Evolutionary conservation across 2,113 vertebrate genomes (phyloP).

Genomic region (Merops nubicus): DNA sequence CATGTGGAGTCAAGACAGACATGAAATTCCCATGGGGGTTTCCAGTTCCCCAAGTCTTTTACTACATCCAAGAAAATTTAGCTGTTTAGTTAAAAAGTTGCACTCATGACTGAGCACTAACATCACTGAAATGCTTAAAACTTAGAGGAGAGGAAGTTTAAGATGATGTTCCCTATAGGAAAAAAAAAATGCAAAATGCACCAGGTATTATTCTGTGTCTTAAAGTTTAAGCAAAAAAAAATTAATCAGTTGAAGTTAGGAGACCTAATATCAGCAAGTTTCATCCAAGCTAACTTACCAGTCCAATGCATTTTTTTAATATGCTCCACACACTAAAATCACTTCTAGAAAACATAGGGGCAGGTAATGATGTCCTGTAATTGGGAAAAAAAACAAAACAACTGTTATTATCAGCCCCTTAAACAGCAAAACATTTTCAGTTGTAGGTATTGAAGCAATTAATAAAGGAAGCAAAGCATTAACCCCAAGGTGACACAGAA

Average conservation of each 20-base stretch:
- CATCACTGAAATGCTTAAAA: not conserved
- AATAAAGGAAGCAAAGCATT: not conserved
- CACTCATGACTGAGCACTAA: not conserved
- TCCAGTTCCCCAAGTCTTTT: not conserved
- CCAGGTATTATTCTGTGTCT: not conserved
- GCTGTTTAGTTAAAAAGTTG: not conserved
- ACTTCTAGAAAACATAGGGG: conserved; percentile 92
- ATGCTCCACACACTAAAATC: conserved; percentile 95
- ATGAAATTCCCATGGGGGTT: not conserved
- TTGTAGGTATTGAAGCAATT: not conserved
- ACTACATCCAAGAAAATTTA: not conserved
- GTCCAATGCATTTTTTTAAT: conserved; percentile 94
- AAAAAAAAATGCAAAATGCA: not conserved
- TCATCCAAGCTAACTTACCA: conserved; percentile 80
- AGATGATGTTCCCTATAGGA: not conserved
- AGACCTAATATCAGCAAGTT: not conserved
- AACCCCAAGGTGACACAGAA: not conserved
- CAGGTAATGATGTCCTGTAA: conserved; percentile 87
- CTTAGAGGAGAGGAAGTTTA: not conserved
- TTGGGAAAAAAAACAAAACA: not conserved
- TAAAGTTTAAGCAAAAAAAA: not conserved
- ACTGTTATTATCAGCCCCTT: not conserved
- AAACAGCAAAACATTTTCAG: not conserved
- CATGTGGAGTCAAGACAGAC: not conserved
- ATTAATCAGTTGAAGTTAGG: not conserved